Conservation (phyloP, 2,888 invertebrate genomes). For the Eupithecia inturbata region DNA sequence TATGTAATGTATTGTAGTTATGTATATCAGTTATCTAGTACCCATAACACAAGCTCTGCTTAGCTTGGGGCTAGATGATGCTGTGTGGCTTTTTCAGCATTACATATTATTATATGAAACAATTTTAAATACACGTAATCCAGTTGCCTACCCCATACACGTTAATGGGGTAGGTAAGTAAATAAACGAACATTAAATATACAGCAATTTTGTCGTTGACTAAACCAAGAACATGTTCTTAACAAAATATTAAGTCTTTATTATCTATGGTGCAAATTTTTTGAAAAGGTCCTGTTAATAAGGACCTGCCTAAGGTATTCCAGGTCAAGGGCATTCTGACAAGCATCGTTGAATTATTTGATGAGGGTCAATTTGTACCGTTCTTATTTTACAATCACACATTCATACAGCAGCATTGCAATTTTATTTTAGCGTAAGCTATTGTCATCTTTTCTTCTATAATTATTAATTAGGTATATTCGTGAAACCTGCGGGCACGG, state of each 20-base stretch:
- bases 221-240: background rate
- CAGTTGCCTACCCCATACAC: too few species aligned
- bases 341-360: conserved; percentile 8
- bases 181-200: too few species aligned
- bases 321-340: background rate
- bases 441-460: background rate
- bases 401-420: background rate
- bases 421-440: background rate
- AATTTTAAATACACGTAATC: too few species aligned
- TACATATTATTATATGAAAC: too few species aligned
- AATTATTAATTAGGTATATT: background rate
- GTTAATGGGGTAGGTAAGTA: too few species aligned
- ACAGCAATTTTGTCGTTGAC: background rate
- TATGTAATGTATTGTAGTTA: too few species aligned
- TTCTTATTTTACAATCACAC: background rate
- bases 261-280: background rate
- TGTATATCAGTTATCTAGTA: too few species aligned
- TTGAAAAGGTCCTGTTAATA: background rate
- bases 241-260: background rate
- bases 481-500: background rate
- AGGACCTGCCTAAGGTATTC: background rate
- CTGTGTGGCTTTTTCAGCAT: too few species aligned
- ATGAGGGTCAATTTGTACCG: conserved; percentile 7
- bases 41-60: too few species aligned
- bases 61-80: too few species aligned